Evolutionary conservation across 2,113 vertebrate genomes (phyloP), one percentile per base, ranked within the genome.

Genomic region (Perca schrenkii): DNA sequence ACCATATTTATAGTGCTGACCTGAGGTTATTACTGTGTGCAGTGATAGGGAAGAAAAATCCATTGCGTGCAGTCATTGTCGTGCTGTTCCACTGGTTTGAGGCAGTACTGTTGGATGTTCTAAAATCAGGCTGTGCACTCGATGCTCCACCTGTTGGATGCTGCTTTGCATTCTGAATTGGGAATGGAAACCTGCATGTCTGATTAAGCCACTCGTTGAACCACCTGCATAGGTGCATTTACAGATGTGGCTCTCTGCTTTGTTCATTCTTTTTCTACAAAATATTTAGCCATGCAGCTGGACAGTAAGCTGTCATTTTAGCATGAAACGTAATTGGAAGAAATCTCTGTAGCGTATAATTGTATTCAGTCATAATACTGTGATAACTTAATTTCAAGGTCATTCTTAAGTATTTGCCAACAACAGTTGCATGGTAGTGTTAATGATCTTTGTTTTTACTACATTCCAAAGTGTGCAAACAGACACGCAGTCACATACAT

Each of bases 21-120:
- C 82, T 75, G 74, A 82, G 77, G 71, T 85, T 81, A 60, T 77
- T 77, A 16, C 50, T 64, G 36, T 28, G 64, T 76, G 68, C 76
- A 73, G 25, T 57, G 54, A 82, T 36, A 53, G 53, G 57, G 58
- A 79, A 89, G 31, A 31, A 68, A 70, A 61, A 52, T 50, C 50
- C 16, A 43, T 22, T 57, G 40, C 57, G n/a, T 63, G 66, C 69
- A 61, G 65, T 49, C 25, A 54, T 56, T 53, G 19, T 15, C 2
- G 14, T 61, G 49, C 43, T 36, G 40, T 82, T 65, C 81, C 31
- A 49, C 8, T 74, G 58, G 52, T 67, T 49, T 74, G 7, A 69
- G 57, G 53, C 62, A 36, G 50, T 21, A 54, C 34, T 82, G n/a
- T 43, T 57, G 28, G 50, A 54, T 22, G 22, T 72, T 53, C 73